Evolutionary conservation across 2,797 vertebrate genomes (phyloP).

Genomic region (Periparus ater): DNA sequence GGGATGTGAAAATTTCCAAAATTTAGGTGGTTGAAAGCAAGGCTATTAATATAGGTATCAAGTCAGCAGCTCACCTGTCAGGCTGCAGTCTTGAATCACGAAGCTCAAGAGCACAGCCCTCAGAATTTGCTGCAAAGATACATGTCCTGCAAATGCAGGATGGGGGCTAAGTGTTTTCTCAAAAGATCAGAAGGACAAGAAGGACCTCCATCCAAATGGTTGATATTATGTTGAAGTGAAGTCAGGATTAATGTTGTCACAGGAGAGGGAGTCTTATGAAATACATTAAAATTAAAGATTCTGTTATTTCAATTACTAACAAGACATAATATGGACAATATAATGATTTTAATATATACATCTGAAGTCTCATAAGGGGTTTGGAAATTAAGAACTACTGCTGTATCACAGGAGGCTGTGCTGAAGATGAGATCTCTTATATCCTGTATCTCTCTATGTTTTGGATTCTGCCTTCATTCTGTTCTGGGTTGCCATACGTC

Average conservation of each 20-base stretch:
- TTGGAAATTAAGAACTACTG: neutral
- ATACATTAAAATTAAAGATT: neutral
- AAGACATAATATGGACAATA: neutral
- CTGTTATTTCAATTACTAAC: neutral
- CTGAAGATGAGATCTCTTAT: neutral
- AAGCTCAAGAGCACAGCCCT: neutral
- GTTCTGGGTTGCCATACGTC: neutral
- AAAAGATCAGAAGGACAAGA: neutral
- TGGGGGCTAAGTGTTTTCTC: neutral
- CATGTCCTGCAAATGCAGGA: neutral
- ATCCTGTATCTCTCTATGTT: neutral
- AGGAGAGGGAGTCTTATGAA: neutral
- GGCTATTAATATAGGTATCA: neutral
- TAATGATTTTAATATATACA: neutral
- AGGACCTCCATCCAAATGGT: neutral
- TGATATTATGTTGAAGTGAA: neutral
- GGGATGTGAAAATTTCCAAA: neutral
- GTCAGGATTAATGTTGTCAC: neutral
- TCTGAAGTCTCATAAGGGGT: neutral
- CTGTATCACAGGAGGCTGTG: neutral
- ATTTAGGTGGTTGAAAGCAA: neutral
- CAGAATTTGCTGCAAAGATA: neutral
- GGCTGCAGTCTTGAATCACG: neutral
- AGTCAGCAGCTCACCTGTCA: neutral
- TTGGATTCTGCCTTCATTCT: neutral